Conservation (phyloP, 2,797 vertebrate species). For the Acanthopagrus latus region DNA sequence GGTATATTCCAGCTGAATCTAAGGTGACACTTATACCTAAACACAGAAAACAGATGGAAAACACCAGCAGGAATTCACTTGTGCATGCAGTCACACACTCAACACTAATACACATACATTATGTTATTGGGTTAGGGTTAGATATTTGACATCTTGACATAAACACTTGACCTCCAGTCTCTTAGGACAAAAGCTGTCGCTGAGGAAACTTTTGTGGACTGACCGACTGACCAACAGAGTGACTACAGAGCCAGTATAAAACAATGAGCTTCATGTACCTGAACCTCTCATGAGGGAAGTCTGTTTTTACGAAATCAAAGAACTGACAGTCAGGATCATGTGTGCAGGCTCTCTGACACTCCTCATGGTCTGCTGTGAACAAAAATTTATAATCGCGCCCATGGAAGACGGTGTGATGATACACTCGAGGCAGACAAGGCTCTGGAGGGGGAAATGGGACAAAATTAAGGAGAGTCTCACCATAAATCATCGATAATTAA, state of each 20-base stretch:
- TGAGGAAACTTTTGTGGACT: too few species aligned
- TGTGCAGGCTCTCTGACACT: constrained; percentile 9
- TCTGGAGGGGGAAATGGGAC: background rate
- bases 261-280: background rate
- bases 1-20: background rate
- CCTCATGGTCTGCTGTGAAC: constrained; percentile 2
- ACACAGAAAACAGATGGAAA: background rate
- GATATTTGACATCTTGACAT: too few species aligned
- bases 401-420: background rate
- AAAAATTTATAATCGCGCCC: background rate
- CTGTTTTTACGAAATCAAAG: background rate
- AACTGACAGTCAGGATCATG: background rate
- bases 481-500: background rate
- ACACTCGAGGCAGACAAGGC: background rate
- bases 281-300: rapidly evolving
- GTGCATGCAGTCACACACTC: too few species aligned
- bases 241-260: too few species aligned
- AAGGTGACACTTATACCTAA: constrained; percentile 8
- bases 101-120: too few species aligned
- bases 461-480: background rate
- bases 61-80: background rate
- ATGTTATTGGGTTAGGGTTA: too few species aligned
- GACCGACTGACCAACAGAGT: too few species aligned
- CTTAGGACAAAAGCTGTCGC: too few species aligned
- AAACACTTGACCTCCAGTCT: too few species aligned